Percentiles rank a stretch among this genome's conserved stretches.
Conservation (phyloP, 2,797 vertebrate genomes). For the Siniperca undulata region DNA sequence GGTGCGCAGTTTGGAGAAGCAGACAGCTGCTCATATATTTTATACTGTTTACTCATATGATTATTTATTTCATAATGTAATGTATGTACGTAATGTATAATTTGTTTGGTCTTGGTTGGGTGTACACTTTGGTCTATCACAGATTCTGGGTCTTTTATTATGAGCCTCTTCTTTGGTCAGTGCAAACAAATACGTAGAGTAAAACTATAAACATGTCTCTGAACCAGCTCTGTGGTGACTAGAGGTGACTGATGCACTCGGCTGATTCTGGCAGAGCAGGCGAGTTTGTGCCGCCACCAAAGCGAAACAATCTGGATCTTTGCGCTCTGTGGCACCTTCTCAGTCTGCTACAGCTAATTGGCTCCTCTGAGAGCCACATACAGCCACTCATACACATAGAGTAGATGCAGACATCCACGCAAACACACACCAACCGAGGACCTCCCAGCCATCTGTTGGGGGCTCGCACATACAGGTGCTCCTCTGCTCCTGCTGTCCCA, state of each 20-base stretch:
- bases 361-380: conserved; percentile 73
- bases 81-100: no score
- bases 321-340: conserved; percentile 62
- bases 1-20: no score
- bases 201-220: conserved; percentile 21
- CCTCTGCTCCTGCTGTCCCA: conserved; percentile 45
- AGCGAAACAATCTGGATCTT: conserved; percentile 70
- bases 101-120: background rate
- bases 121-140: background rate
- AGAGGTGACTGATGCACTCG: conserved; percentile 36
- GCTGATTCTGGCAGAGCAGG: conserved; percentile 43
- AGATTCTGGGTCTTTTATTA: background rate
- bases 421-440: conserved; percentile 48
- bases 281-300: conserved; percentile 37
- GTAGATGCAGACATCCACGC: conserved; percentile 15
- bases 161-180: background rate
- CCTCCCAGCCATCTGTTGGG: conserved; percentile 71
- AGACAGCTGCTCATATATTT: background rate
- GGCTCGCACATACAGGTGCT: conserved; percentile 52
- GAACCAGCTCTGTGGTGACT: conserved; percentile 14
- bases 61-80: background rate
- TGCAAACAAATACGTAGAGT: background rate
- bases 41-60: background rate
- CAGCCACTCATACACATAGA: conserved; percentile 38
- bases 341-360: conserved; percentile 77